phyloP scores from a whole-genome alignment of 2,797 vertebrate species.

The Alfaro cultratus region DNA sequence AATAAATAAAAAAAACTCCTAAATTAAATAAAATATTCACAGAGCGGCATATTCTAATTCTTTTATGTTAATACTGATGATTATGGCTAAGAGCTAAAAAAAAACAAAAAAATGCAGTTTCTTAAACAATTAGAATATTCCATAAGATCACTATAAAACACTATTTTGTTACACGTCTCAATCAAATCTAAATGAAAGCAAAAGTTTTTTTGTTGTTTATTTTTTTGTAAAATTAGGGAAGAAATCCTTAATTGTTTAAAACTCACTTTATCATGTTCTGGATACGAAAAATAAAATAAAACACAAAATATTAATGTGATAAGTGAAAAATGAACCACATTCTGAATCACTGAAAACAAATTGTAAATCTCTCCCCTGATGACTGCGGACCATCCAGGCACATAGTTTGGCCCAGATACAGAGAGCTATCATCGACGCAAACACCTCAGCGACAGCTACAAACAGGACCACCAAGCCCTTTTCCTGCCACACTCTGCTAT shows the following conservation, averaged over 20 bases:
- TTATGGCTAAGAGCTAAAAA: background rate
- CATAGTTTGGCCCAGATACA: slow-evolving; percentile 56
- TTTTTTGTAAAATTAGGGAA: background rate
- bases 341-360: slow-evolving; percentile 50
- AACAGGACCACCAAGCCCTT: slow-evolving; percentile 48
- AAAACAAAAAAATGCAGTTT: background rate
- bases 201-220: background rate
- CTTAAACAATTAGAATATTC: background rate
- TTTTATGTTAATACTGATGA: background rate
- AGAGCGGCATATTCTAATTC: background rate
- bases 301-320: background rate
- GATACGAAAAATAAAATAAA: background rate
- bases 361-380: slow-evolving; percentile 44
- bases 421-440: slow-evolving; percentile 50
- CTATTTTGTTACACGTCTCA: background rate
- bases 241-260: background rate
- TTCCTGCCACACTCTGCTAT: slow-evolving; percentile 69
- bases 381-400: slow-evolving; percentile 42
- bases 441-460: slow-evolving; percentile 67
- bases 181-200: background rate
- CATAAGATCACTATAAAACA: background rate
- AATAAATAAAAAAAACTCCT: background rate
- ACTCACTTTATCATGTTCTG: background rate
- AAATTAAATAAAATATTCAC: background rate
- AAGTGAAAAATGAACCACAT: slow-evolving; percentile 54